Conservation (phyloP, 2,797 vertebrate genomes). For the Perodicticus potto region DNA sequence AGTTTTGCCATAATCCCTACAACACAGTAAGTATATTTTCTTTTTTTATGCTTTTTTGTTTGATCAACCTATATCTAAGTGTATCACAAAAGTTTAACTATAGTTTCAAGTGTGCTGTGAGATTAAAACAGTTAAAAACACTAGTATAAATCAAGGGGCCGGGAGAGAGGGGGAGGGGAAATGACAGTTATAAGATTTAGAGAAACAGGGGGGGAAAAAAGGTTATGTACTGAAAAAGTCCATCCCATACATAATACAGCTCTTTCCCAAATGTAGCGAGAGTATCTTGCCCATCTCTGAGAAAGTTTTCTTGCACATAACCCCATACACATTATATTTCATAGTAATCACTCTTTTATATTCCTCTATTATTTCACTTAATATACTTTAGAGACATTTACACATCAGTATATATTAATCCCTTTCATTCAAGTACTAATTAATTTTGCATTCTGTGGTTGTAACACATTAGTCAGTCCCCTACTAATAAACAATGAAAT, state of each 20-base stretch:
- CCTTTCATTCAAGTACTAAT: background rate
- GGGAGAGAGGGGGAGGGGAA: background rate
- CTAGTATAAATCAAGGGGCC: background rate
- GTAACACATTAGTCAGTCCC: background rate
- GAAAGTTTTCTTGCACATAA: constrained; percentile 2
- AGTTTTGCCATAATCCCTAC: too few relatives aligned
- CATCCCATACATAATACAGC: background rate
- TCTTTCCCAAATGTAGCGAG: background rate
- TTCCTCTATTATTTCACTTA: constrained; percentile 7
- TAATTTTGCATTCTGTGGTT: background rate
- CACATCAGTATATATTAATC: background rate
- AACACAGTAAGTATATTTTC: too few relatives aligned
- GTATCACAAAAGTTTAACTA: too few relatives aligned
- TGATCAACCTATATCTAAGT: too few relatives aligned
- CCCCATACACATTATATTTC: background rate
- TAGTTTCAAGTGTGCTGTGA: too few relatives aligned
- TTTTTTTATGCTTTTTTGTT: too few relatives aligned
- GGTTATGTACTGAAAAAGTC: background rate
- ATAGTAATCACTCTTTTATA: background rate
- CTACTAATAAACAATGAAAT: constrained; percentile 3
- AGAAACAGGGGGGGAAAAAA: background rate
- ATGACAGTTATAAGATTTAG: background rate
- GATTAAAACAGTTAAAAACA: too few relatives aligned
- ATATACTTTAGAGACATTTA: constrained; percentile 35
- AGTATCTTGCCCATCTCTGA: background rate